phyloP scores from a whole-genome alignment of 1,140 invertebrate genomes.

The Orchestia grillus region DNA sequence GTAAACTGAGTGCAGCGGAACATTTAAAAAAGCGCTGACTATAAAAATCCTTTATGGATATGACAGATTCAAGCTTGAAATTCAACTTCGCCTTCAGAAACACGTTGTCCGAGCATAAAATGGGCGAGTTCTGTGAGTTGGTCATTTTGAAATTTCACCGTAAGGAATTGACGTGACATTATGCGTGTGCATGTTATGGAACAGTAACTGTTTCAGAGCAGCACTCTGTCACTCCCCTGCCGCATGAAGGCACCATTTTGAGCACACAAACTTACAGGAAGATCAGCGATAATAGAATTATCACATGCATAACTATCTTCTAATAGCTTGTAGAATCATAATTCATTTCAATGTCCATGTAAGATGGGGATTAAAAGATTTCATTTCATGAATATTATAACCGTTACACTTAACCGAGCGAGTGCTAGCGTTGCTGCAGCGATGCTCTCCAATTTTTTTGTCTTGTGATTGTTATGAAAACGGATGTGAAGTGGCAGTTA shows the following conservation, averaged over 20 bases:
- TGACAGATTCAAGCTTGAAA: background rate
- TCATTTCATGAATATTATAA: too few relatives aligned
- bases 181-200: background rate
- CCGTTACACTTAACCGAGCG: too few relatives aligned
- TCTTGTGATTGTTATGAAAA: background rate
- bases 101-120: background rate
- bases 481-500: background rate
- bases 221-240: background rate
- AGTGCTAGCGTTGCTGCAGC: too few relatives aligned
- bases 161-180: background rate
- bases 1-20: background rate
- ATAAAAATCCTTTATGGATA: background rate
- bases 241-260: background rate
- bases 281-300: background rate
- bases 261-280: background rate
- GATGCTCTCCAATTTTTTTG: background rate
- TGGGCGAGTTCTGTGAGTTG: background rate
- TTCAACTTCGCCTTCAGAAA: background rate
- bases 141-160: background rate
- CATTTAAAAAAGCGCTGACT: background rate
- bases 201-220: background rate
- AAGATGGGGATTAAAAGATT: too few relatives aligned
- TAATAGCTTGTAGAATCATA: too few relatives aligned
- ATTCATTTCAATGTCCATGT: too few relatives aligned
- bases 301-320: background rate